Base-by-base conservation (phyloP, 2,797 vertebrate species). In the Sciurus vulgaris region DNA sequence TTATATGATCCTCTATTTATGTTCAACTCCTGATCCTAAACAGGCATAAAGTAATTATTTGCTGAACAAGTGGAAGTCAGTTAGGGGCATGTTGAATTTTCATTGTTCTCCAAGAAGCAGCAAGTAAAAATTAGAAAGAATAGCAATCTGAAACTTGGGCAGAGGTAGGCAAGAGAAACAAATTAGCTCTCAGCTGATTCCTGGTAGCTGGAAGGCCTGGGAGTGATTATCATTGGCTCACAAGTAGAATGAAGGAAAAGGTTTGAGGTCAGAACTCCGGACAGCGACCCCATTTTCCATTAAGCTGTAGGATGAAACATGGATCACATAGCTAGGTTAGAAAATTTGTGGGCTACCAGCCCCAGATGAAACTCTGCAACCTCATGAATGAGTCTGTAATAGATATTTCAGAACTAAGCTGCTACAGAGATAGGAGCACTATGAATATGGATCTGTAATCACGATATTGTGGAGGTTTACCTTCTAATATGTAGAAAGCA, bases 61-160 rank as follows among this genome's bases (percentile, higher is more conserved):
- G 44, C 30, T 78, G 92, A 97, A 73, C 9, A 77, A 91, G 63
- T 93, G 44, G 94, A 88, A 96, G 56, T 69, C 97, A 86, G 35
- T 22, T 92, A 54, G 33, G 59, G 56, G 6, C 28, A 84, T 65
- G n/a, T 76, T 89, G 69, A n/a, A 38, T 85, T 96, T 89, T 84
- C 93, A 72, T 87, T 87, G 49, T 24, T 91, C 59, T 93, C 41
- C 35, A 78, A 63, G 61, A 59, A 70, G 24, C 82, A 81, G 72
- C 28, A 83, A 81, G 20, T 4, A 56, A 69, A 84, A 96, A 89
- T 61, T 35, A 96, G 79, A 85, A 2, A 91, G 30, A 65, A 79
- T 61, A 83, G 47, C 86, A 87, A 93, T 51, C 35, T 82, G 51
- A 49, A 87, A 28, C 44, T 76, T 17, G 92, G 82, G 74, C 35